Evolutionary conservation across 2,888 invertebrate species (phyloP).

Genomic region (Anoplius nigerrimus): DNA sequence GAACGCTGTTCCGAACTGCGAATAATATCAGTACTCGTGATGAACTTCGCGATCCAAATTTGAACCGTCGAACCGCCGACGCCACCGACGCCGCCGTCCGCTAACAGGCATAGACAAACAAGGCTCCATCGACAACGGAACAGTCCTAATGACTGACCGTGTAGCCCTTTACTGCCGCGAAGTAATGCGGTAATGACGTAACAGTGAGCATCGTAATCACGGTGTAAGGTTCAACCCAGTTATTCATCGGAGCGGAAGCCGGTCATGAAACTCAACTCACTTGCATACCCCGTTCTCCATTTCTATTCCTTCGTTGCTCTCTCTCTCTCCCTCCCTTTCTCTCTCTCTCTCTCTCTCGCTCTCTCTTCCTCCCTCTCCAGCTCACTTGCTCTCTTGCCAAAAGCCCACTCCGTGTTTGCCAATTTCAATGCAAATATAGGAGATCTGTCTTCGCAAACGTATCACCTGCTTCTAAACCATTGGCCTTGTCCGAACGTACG

Average conservation of each 20-base stretch:
- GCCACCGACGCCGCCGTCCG: too few relatives aligned
- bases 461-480: slow-evolving; percentile 51
- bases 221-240: slow-evolving; percentile 25
- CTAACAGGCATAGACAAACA: too few relatives aligned
- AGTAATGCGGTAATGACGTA: slow-evolving; percentile 25
- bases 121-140: too few relatives aligned
- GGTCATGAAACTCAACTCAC: slow-evolving; percentile 19
- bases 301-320: neutral
- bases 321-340: neutral
- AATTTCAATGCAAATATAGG: slow-evolving; percentile 67
- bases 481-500: slow-evolving; percentile 42
- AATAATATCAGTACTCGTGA: too few relatives aligned
- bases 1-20: too few relatives aligned
- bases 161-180: neutral
- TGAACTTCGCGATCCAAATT: too few relatives aligned
- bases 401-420: slow-evolving; percentile 54
- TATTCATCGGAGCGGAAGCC: slow-evolving; percentile 35
- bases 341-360: neutral
- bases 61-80: too few relatives aligned
- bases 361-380: neutral
- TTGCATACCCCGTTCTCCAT: neutral
- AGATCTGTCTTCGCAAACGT: slow-evolving; percentile 56
- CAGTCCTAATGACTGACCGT: too few relatives aligned
- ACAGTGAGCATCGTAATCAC: slow-evolving; percentile 16
- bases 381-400: neutral